These are phyloP conservation scores for Emydura subglobosa DNA, from an alignment of 2,113 vertebrate genomes.

Conservation along the genomic window DNA sequence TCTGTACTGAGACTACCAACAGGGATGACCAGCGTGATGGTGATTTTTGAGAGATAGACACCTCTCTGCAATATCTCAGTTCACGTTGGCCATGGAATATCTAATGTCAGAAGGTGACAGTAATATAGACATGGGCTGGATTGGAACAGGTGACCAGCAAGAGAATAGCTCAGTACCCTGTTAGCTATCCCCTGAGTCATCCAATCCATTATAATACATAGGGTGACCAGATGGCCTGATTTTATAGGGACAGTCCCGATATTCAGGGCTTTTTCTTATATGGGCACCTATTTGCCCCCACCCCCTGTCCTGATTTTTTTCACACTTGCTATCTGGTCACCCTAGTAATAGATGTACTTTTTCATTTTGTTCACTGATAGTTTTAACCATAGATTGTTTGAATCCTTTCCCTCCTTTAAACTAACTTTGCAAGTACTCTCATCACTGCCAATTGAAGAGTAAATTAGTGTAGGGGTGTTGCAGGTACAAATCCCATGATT, in stretches of 20 bases:
- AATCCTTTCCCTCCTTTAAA: background rate
- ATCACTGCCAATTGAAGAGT: background rate
- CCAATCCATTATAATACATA: background rate
- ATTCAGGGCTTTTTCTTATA: no score
- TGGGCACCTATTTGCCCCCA: no score
- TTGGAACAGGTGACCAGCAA: background rate
- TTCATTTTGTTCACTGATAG: background rate
- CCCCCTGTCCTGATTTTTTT: no score
- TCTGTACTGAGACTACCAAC: background rate
- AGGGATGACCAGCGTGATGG: background rate
- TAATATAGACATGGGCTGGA: background rate
- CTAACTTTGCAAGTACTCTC: background rate
- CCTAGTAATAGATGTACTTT: background rate
- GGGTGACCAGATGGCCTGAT: no score
- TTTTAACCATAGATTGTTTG: background rate
- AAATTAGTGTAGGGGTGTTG: background rate
- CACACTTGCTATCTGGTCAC: no score
- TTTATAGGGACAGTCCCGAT: no score
- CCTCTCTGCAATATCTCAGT: background rate
- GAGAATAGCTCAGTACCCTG: fast-evolving
- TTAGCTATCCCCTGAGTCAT: background rate
- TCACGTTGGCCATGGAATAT: fast-evolving
- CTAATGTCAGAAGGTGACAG: background rate
- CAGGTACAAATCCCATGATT: background rate
- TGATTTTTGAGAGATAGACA: fast-evolving